A percentile compares a stretch with the other conserved stretches of the same genome.
These are phyloP conservation scores for Drosophila recens DNA, from an alignment of 2,888 invertebrate species.

Conservation along the genomic window DNA sequence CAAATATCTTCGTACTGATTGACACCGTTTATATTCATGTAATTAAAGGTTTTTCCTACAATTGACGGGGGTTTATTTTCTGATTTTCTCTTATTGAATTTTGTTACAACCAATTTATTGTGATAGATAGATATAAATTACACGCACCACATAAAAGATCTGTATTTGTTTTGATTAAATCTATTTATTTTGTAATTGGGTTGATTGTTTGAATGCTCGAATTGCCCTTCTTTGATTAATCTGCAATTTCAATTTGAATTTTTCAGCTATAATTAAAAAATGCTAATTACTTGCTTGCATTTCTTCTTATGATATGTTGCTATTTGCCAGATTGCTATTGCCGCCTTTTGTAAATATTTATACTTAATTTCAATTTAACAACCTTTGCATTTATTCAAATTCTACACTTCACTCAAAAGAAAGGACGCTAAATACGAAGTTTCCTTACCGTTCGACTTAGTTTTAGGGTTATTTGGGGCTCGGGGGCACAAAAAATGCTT, in stretches of 20 bases:
- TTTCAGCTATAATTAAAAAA: slow-evolving; percentile 51
- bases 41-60: slow-evolving; percentile 31
- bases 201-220: slow-evolving; percentile 15
- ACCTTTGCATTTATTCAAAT: slow-evolving; percentile 56
- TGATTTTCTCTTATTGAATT: slow-evolving; percentile 9
- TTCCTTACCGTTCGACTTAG: slow-evolving; percentile 17
- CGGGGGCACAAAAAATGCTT: slow-evolving; percentile 53
- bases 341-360: slow-evolving; percentile 75
- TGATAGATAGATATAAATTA: slow-evolving; percentile 42
- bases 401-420: slow-evolving; percentile 32
- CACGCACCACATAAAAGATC: slow-evolving; percentile 10
- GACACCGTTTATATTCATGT: slow-evolving; percentile 47
- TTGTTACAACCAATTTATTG: slow-evolving; percentile 54
- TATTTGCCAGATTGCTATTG: slow-evolving; percentile 59
- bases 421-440: slow-evolving; percentile 50
- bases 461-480: not conserved
- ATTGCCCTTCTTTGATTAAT: slow-evolving; percentile 33
- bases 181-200: slow-evolving; percentile 24
- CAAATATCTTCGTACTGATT: slow-evolving; percentile 54
- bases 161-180: slow-evolving; percentile 29
- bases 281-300: slow-evolving; percentile 58
- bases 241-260: slow-evolving; percentile 42
- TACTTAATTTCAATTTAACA: slow-evolving; percentile 74
- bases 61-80: slow-evolving; percentile 42
- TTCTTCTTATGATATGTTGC: slow-evolving; percentile 71